Conservation (phyloP, 2,888 invertebrate genomes). For the Chrysolina haemoptera region DNA sequence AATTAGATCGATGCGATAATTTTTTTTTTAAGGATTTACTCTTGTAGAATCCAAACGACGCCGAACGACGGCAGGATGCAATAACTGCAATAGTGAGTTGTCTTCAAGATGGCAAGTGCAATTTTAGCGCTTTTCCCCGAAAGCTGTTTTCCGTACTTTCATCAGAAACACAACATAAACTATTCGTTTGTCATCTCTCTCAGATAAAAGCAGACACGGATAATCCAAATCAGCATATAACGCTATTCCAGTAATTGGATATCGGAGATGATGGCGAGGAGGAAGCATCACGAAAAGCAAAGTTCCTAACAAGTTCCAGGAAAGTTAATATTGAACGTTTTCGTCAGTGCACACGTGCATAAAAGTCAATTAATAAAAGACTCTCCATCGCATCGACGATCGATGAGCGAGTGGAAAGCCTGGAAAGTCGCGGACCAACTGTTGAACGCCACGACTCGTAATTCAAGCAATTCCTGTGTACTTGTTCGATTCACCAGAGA, state of each 20-base stretch:
- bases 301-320: slow-evolving; percentile 6
- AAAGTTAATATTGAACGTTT: slow-evolving; percentile 31
- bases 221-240: neutral
- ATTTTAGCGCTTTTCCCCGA: no score
- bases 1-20: no score
- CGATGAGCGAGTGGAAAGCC: neutral
- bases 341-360: slow-evolving; percentile 25
- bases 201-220: neutral
- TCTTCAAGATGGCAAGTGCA: no score
- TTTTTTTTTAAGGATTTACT: no score
- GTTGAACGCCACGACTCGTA: slow-evolving; percentile 31
- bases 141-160: no score
- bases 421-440: slow-evolving; percentile 35
- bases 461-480: neutral
- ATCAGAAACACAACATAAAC: no score
- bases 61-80: no score
- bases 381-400: slow-evolving; percentile 2
- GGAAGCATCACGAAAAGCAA: neutral
- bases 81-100: no score
- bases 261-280: neutral
- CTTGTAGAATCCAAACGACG: no score
- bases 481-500: neutral
- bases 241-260: neutral
- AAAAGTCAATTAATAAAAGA: slow-evolving; percentile 28
- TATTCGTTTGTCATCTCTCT: neutral